These are phyloP conservation scores for Nicator chloris DNA, from an alignment of 2,113 vertebrate genomes.

Conservation along the genomic window DNA sequence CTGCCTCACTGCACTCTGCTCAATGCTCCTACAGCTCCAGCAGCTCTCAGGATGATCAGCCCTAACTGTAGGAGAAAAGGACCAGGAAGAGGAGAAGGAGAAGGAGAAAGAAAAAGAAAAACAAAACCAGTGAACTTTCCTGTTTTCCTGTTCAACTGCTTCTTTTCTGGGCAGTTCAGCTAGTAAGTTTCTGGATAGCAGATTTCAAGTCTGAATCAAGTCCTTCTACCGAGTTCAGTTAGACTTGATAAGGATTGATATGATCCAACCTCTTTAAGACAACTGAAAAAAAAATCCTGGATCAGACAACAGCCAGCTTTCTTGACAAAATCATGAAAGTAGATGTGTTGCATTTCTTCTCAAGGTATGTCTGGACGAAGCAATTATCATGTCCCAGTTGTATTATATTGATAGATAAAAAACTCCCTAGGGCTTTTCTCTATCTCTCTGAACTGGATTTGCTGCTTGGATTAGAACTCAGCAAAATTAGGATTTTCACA, in stretches of 20 bases:
- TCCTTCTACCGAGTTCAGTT: background rate
- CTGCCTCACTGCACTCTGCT: background rate
- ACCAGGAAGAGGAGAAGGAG: background rate
- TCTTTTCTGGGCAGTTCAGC: background rate
- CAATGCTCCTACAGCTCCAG: background rate
- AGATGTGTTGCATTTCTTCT: background rate
- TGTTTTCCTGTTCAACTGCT: background rate
- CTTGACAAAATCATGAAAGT: background rate
- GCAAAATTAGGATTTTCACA: background rate
- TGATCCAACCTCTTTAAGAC: background rate
- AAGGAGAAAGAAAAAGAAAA: no score
- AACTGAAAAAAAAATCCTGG: background rate
- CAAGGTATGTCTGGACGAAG: background rate
- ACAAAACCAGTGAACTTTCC: background rate
- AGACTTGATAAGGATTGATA: background rate
- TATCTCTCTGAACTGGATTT: background rate
- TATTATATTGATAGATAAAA: background rate
- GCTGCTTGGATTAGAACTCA: background rate
- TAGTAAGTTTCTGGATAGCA: background rate
- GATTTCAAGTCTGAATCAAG: background rate
- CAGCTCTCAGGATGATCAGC: background rate
- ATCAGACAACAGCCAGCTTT: background rate
- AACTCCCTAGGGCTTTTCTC: background rate
- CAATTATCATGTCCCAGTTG: background rate
- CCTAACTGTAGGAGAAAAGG: background rate